These are phyloP conservation scores for Sericinus montela DNA, from an alignment of 2,888 invertebrate genomes.

Conservation along the genomic window DNA sequence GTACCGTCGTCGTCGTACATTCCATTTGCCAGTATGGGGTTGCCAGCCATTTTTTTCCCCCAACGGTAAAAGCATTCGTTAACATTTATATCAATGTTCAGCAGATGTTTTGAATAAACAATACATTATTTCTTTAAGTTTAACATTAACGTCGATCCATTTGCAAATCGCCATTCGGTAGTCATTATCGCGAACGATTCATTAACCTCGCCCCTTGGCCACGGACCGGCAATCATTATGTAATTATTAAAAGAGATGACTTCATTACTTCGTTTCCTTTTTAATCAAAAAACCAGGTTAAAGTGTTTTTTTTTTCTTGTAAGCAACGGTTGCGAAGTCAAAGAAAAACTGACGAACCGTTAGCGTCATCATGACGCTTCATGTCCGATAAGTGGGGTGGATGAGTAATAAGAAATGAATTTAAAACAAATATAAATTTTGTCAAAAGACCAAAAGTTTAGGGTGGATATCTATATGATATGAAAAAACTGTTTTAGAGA, in stretches of 20 bases:
- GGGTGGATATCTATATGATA: no score
- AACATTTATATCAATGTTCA: no score
- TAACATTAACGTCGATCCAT: neutral
- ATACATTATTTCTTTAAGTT: neutral
- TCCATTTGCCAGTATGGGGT: no score
- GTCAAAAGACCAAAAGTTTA: no score
- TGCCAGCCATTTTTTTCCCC: no score
- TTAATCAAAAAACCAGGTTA: conserved; percentile 29
- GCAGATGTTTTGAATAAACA: conserved; percentile 7
- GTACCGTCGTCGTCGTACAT: no score
- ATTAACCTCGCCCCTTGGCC: neutral
- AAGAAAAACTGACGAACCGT: neutral
- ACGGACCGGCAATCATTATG: conserved; percentile 16
- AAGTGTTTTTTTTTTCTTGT: conserved; percentile 30
- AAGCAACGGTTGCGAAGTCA: conserved; percentile 10
- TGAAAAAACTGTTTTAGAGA: no score
- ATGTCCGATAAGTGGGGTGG: neutral
- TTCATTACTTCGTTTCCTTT: conserved; percentile 33
- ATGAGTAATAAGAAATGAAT: conserved; percentile 14
- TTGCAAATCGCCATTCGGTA: conserved; percentile 6
- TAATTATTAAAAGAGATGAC: conserved; percentile 34
- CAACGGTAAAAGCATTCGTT: no score
- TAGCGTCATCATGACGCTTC: conserved; percentile 7
- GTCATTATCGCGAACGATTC: conserved; percentile 3
- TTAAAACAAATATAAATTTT: conserved; percentile 4